Conservation (phyloP, 2,888 invertebrate genomes). For the Polydrusus cervinus region DNA sequence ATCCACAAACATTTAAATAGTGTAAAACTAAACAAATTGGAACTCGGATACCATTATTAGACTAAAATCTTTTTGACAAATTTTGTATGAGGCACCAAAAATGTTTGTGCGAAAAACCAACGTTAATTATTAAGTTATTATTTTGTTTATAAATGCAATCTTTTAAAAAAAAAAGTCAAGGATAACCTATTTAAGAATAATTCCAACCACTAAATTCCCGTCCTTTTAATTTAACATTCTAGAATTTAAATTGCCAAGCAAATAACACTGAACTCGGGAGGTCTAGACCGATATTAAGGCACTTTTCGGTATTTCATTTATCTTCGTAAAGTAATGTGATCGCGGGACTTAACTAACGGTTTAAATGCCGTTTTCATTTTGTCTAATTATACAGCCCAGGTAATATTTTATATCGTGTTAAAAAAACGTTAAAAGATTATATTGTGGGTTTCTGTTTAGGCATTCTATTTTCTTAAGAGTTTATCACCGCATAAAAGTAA, state of each 20-base stretch:
- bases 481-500: too few relatives aligned
- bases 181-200: neutral
- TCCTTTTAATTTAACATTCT: neutral
- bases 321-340: neutral
- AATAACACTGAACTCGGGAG: neutral
- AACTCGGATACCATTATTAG: too few relatives aligned
- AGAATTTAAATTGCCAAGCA: slow-evolving; percentile 1
- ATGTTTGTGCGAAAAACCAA: too few relatives aligned
- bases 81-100: too few relatives aligned
- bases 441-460: too few relatives aligned
- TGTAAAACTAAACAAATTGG: too few relatives aligned
- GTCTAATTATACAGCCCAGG: neutral
- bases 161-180: too few relatives aligned
- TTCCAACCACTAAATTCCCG: neutral
- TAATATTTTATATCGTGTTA: neutral
- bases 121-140: too few relatives aligned
- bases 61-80: too few relatives aligned
- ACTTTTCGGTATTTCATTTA: slow-evolving; percentile 8
- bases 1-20: too few relatives aligned
- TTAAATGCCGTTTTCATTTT: neutral
- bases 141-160: too few relatives aligned
- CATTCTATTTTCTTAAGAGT: too few relatives aligned
- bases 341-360: slow-evolving; percentile 2
- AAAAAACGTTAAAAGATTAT: neutral
- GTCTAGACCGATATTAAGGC: slow-evolving; percentile 4